phyloP scores from a whole-genome alignment of 2,797 vertebrate species.

The Acridotheres tristis region DNA sequence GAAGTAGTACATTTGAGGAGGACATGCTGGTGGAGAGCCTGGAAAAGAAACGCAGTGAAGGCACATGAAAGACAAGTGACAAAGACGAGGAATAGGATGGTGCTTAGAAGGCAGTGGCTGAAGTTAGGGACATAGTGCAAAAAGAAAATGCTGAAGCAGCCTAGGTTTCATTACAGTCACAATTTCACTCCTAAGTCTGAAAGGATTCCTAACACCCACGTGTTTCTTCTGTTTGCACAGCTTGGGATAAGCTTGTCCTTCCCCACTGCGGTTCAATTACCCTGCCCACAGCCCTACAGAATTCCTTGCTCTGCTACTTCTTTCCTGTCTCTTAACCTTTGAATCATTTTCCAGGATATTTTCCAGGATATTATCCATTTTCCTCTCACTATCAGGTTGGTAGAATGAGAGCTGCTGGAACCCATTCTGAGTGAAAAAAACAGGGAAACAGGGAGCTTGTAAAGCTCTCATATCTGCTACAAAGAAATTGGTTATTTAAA shows the following conservation, averaged over 20 bases:
- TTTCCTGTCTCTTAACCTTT: not conserved
- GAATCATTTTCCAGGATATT: not conserved
- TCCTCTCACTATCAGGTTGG: not conserved
- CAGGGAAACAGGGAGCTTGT: rapidly evolving
- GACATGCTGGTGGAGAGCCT: not conserved
- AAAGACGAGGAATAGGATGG: not conserved
- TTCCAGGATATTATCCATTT: not conserved
- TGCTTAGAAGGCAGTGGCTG: not conserved
- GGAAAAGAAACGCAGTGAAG: not conserved
- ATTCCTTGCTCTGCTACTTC: not conserved
- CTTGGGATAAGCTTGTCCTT: not conserved
- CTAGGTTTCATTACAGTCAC: not conserved
- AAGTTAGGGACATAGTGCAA: not conserved
- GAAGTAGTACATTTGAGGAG: not conserved
- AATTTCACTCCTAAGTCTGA: not conserved
- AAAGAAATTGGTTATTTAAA: not conserved
- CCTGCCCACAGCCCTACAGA: not conserved
- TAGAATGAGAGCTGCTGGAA: not conserved
- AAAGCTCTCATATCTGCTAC: not conserved
- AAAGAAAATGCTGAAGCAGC: not conserved
- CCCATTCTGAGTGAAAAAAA: not conserved
- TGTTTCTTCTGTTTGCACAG: not conserved
- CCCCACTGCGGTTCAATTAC: not conserved
- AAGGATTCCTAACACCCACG: not conserved
- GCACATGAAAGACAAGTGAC: not conserved